Evolutionary conservation across 2,888 invertebrate species (phyloP), one percentile per base, ranked within the genome.

Genomic region (Scrobipalpa atriplicella): DNA sequence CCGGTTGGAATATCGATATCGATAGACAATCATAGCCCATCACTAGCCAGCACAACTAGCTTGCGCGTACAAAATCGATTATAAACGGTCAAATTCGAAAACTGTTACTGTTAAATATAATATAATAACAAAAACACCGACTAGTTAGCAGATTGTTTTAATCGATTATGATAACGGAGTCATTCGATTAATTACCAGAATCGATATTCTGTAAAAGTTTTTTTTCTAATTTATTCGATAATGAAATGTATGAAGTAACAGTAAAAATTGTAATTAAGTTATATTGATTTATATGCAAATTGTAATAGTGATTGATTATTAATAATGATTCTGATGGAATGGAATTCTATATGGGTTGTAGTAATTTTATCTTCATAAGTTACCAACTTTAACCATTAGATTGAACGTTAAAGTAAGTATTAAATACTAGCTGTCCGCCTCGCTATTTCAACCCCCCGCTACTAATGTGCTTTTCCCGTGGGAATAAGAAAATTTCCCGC

Each of bases 21-120:
- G 56, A 56, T 29, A 56, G 10, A 9, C 11, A 62, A 21, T 29
- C 29, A 9, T 47, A 36, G 29, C 73, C 69, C 81, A 77, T 74
- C 81, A 74, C 82, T 81, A 81, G 1, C 6, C 19, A 10, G 29
- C 47, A 68, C 71, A 68, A 72, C 70, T 72, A 65, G 73, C 70
- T 73, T 79, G 84, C 77, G 86, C 84, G 82, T 84, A 87, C 83
- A 85, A 79, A 81, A 78, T 77, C 77, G 76, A 79, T 78, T 78
- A 79, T 75, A 74, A 76, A 81, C 82, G 84, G 79, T 58, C 70
- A 69, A 76, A 79, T 84, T 73, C 43, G n/a, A 78, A 78, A 79
- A 68, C 78, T 71, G 78, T 79, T 83, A 75, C 76, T 79, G 74
- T 79, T 79, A 74, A 79, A 80, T 78, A 80, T 72, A 79, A 76